Base-by-base conservation (phyloP, 2,888 invertebrate species). In the Hydroisotoma schaefferi region DNA sequence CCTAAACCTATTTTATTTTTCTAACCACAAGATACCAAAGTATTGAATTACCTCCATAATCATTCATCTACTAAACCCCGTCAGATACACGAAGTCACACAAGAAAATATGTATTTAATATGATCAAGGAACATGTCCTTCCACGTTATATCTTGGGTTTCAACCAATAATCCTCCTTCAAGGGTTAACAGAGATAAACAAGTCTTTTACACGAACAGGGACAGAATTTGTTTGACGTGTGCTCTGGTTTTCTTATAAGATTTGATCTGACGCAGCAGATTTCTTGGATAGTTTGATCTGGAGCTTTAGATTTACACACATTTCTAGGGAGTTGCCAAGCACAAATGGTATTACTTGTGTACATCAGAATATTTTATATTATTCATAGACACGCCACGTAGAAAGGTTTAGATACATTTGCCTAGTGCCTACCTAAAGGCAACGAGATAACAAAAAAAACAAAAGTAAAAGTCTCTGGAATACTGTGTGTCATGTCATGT, bases 11-110 rank as follows among this genome's bases (percentile, higher is more conserved):
- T 18, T 18, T 18, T 20, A 15, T 15, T 40, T 40, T 15, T 40
- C 40, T 18, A 40, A 40, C 40, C 40, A 40, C 40, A 40, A 40
- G 40, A 40, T 40, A 40, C 40, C 40, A 40, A 15, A 33, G 33
- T 40, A 5, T 40, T 20, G 8, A 20, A 20, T 40, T 40, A 40
- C 40, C 20, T 40, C 20, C 8, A 15, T 40, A 40, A 40, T 40
- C 40, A 40, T 40, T 40, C 40, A 40, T 40, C 5, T 5, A 4
- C 40, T 15, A 15, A 40, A 40, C 40, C n/a, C 40, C 20, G n/a
- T 15, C 20, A 40, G 5, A 40, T 40, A 15, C 15, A 15, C 20
- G 40, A 10, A 40, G 15, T 18, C n/a, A 15, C 20, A 15, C 40
- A 40, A 18, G 33, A 15, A 40, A 4, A 33, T 33, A 33, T 33